Evolutionary conservation across 1,140 invertebrate genomes (phyloP), one percentile per base, ranked within the genome.

Genomic region (Lordiphosa mommai): DNA sequence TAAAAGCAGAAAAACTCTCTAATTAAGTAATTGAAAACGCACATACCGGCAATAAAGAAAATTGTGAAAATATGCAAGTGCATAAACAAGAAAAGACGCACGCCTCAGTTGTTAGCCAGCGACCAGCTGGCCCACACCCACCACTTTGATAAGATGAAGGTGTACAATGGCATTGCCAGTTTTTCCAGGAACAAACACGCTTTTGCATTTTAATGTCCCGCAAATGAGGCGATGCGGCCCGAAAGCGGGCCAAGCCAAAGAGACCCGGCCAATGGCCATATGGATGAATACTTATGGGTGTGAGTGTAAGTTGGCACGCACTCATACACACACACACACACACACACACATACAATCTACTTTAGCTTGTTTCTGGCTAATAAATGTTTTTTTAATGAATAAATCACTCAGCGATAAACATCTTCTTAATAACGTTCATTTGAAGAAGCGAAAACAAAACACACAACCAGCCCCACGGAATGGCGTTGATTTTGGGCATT

Each of bases 321-420:
- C 61, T 64, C 53, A 38, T 34, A 46, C 43, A 10, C 61, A 47
- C 30, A 7, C 52, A 1, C 6, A 4, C 20, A 33, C 10, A 12
- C 4, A 23, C 49, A 27, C 27, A 40, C 27, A 3, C 9, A n/a
- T n/a, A n/a, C n/a, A n/a, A n/a, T n/a, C n/a, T n/a, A n/a, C 33
- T 30, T 37, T 38, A n/a, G 16, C 58, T 66, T 69, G 82, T 76
- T 76, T 86, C 68, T 72, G 61, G 72, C 69, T 86, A 84, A 86
- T 86, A 86, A 86, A 86, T 87, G 77, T 65, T 69, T 74, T 86
- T 84, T 86, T 86, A 87, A 84, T 84, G 84, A 84, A 86, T 86
- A 86, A 86, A 86, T 86, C 82, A 86, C 82, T 87, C 77, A 61
- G 65, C 67, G 82, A 86, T 86, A 86, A 86, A 58, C 70, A 85